These are phyloP conservation scores for Sebastes cheni DNA, from an alignment of 2,797 vertebrate species.

Conservation along the genomic window DNA sequence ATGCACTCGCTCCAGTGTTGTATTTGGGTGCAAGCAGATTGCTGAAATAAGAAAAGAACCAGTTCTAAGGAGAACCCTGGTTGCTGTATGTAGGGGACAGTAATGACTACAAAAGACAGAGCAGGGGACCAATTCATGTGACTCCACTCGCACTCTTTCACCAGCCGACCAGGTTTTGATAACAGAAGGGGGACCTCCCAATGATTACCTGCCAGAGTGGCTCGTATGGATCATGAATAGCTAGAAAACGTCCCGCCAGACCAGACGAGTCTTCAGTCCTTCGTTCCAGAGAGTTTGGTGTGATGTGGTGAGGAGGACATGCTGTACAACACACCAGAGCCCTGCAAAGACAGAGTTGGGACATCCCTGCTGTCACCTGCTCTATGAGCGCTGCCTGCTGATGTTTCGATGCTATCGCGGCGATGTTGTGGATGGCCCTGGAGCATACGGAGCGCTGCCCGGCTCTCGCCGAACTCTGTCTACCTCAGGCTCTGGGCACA, in stretches of 20 bases:
- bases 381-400: background rate
- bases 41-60: background rate
- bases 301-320: constrained; percentile 7
- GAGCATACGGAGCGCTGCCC: background rate
- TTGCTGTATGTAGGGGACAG: background rate
- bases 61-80: constrained; percentile 60
- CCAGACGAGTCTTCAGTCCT: constrained; percentile 31
- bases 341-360: constrained; percentile 14
- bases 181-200: background rate
- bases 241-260: background rate
- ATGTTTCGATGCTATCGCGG: background rate
- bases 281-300: constrained; percentile 10
- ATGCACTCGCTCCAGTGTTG: background rate
- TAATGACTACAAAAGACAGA: constrained; percentile 37
- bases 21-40: background rate
- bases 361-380: background rate
- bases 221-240: constrained; percentile 6
- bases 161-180: background rate
- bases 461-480: background rate
- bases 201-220: constrained; percentile 5
- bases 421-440: background rate
- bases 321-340: constrained; percentile 30
- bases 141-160: constrained; percentile 1
- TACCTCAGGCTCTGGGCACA: constrained; percentile 18
- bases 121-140: constrained; percentile 12